Evolutionary conservation across 2,797 vertebrate genomes (phyloP), one percentile per base, ranked within the genome.

Genomic region (Cryptoblepharus egeriae): DNA sequence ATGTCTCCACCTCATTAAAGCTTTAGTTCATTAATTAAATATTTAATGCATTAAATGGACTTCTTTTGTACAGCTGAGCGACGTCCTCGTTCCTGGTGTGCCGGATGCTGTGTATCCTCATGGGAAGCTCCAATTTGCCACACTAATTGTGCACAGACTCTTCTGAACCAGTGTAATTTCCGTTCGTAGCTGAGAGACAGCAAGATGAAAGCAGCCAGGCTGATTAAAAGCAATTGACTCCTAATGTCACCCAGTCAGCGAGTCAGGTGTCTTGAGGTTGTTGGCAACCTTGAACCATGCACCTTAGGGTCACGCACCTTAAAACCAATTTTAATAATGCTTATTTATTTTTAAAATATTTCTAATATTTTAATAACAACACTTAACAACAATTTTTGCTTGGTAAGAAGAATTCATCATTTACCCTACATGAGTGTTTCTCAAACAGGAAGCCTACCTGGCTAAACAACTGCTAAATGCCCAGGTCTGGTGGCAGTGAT

Each of bases 1-100:
- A 88, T 11, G 28, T 88, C 92, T 90, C 74, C 86, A 92, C 85
- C 92, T 95, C 91, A 94, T 94, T 95, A 95, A 95, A 90, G 84
- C 89, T 92, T 91, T 89, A 86, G 91, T 89, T 93, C 89, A 91
- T 93, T 94, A 95, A 94, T 95, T 95, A 96, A 95, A 94, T 95
- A 95, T 92, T 95, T 93, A 95, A 91, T 91, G 89, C 77, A 88
- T 94, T 92, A 93, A 93, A 95, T 92, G 90, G 77, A 88, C 92
- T 93, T 90, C 80, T 91, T 93, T 93, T 93, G 91, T 94, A 87
- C 35, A 0, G 20, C 91, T 83, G 77, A 92, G 75, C 80, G 87
- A 76, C 89, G 76, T 89, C 91, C 93, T 92, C 93, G 91, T 94
- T 95, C 88, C 90, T 91, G 64, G 90, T 89, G 87, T 84, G 79